phyloP scores from a whole-genome alignment of 1,140 invertebrate genomes.

The Drosophila eugracilis region DNA sequence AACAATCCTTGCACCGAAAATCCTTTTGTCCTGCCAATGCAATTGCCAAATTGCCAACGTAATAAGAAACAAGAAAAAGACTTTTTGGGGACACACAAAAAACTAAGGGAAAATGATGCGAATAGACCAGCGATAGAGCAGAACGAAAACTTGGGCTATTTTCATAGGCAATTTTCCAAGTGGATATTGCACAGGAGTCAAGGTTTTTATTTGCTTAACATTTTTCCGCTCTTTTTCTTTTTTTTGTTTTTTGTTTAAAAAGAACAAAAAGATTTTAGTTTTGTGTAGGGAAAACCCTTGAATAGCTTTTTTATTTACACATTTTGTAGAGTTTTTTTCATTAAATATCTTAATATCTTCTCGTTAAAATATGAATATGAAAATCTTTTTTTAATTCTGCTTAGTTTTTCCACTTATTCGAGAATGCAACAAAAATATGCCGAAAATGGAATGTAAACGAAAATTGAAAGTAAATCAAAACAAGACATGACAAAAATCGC shows the following conservation, averaged over 20 bases:
- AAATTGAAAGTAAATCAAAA: constrained; percentile 49
- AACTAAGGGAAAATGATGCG: not conserved
- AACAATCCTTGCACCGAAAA: constrained; percentile 38
- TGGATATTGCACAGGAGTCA: constrained; percentile 5
- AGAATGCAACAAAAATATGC: not conserved
- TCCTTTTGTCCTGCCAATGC: constrained; percentile 46
- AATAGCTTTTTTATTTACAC: no score
- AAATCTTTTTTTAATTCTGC: not conserved
- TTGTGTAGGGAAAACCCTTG: no score
- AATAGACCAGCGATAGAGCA: constrained; percentile 25
- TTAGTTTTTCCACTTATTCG: not conserved
- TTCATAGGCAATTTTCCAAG: constrained; percentile 25
- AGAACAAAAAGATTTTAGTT: not conserved
- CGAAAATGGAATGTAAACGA: constrained; percentile 30
- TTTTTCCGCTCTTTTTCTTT: no score
- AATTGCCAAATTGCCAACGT: constrained; percentile 51
- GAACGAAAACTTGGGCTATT: constrained; percentile 27
- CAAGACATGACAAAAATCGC: constrained; percentile 53
- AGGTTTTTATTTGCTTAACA: not conserved
- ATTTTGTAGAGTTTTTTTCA: no score
- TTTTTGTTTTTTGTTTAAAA: not conserved
- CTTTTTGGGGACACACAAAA: constrained; percentile 16
- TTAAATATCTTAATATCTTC: not conserved
- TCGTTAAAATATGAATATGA: not conserved
- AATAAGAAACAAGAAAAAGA: constrained; percentile 38